Base-by-base conservation (phyloP, 2,888 invertebrate genomes). In the Diaphora mendica region DNA sequence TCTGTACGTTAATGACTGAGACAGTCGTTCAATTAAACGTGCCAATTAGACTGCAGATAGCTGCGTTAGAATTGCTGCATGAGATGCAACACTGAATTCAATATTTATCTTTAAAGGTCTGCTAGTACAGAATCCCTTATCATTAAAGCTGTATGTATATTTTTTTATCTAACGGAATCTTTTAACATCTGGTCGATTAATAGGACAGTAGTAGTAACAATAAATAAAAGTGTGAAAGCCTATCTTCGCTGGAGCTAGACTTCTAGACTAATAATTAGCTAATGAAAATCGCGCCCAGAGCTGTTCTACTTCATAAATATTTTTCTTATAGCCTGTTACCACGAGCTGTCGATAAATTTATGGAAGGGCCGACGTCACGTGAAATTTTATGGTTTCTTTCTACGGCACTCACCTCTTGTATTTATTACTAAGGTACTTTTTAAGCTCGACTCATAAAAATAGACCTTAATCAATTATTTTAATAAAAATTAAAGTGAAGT, bases 341-440 rank as follows among this genome's bases (percentile, higher is more conserved):
- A 94, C 94, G 95, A 94, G 90, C 93, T 94, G 93, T 93, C 94
- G 93, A 95, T 94, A 94, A 94, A 94, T 94, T 94, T 94, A 94
- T 94, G 92, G 93, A 92, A 93, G 92, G 93, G 87, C 91, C 92
- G 90, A 91, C 93, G 93, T 94, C 94, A 94, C 92, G 94, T 94
- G 93, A 92, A 94, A 93, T 94, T 94, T 94, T 93, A 94, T 93
- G 92, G 91, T 92, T 90, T 90, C 90, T 91, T 94, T 92, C 91
- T 91, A 91, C 88, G 89, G 87, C 87, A 88, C 86, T 90, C 86
- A 88, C 86, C 86, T 86, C 87, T 88, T 90, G 87, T 91, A 91
- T 92, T 92, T 92, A 92, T 92, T 90, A 87, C 87, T 77, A 77
- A 81, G 77, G 80, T 77, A 85, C 79, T 85, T 87, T 80, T 75